These are phyloP conservation scores for Acanthurus lineatus DNA, from an alignment of 2,797 vertebrate species.

Conservation along the genomic window DNA sequence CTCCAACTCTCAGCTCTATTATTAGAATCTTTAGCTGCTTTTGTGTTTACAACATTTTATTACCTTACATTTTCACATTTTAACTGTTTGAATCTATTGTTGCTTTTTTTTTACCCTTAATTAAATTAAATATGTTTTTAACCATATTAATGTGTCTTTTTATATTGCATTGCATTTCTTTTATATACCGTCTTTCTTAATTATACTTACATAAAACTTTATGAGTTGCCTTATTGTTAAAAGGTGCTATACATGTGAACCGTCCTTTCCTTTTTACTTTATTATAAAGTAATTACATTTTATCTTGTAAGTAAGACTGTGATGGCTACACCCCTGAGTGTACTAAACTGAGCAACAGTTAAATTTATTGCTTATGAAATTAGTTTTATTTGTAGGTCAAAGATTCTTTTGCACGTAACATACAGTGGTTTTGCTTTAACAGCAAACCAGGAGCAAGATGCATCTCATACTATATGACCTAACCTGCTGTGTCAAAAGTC, in stretches of 20 bases:
- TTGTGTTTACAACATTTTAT: not conserved
- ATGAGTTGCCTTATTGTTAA: too few species aligned
- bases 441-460: not conserved
- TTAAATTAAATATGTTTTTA: not conserved
- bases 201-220: too few species aligned
- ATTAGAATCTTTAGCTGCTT: not conserved
- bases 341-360: not conserved
- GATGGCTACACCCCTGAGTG: too few species aligned
- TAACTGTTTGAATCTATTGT: not conserved
- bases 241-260: not conserved
- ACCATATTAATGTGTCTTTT: not conserved
- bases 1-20: not conserved
- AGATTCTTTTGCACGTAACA: too few species aligned
- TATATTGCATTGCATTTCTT: conserved; percentile 4
- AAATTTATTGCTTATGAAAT: not conserved
- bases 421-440: not conserved
- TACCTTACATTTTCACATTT: not conserved
- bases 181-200: not conserved
- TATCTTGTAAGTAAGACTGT: too few species aligned
- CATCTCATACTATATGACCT: not conserved
- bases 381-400: too few species aligned
- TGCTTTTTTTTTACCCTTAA: not conserved
- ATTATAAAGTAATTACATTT: not conserved
- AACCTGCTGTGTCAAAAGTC: not conserved
- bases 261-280: not conserved